These are phyloP conservation scores for Cheracebus regulus DNA, from an alignment of 2,797 vertebrate genomes.

Conservation along the genomic window DNA sequence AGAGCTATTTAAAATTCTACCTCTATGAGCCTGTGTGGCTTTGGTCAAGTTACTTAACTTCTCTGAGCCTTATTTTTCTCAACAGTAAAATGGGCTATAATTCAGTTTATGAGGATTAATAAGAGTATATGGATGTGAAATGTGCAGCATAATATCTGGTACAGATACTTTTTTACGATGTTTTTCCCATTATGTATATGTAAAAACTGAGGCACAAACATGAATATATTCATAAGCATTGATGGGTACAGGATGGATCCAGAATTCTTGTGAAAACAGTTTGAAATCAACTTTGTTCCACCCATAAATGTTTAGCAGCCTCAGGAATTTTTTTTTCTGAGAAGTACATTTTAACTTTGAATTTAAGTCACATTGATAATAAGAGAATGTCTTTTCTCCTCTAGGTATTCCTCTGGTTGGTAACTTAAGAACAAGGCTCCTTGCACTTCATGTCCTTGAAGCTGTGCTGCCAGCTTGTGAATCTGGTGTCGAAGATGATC, in stretches of 20 bases:
- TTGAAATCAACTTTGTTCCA: not conserved
- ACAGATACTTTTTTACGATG: not conserved
- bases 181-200: not conserved
- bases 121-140: not conserved
- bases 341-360: constrained; percentile 43
- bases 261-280: constrained; percentile 35
- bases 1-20: not conserved
- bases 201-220: not conserved
- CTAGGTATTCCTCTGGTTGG: constrained; percentile 96
- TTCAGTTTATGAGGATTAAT: constrained; percentile 30
- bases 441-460: constrained; percentile 96
- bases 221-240: not conserved
- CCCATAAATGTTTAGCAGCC: constrained; percentile 1
- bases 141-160: not conserved
- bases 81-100: constrained; percentile 5
- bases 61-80: constrained; percentile 33
- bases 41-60: constrained; percentile 24
- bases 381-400: constrained; percentile 4
- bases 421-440: constrained; percentile 95
- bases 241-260: not conserved
- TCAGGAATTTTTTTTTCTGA: not conserved
- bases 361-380: constrained; percentile 21
- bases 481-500: constrained; percentile 95
- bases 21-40: not conserved
- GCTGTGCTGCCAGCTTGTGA: constrained; percentile 97